These are phyloP conservation scores for Amphipoea oculea DNA, from an alignment of 2,888 invertebrate genomes.

Conservation along the genomic window DNA sequence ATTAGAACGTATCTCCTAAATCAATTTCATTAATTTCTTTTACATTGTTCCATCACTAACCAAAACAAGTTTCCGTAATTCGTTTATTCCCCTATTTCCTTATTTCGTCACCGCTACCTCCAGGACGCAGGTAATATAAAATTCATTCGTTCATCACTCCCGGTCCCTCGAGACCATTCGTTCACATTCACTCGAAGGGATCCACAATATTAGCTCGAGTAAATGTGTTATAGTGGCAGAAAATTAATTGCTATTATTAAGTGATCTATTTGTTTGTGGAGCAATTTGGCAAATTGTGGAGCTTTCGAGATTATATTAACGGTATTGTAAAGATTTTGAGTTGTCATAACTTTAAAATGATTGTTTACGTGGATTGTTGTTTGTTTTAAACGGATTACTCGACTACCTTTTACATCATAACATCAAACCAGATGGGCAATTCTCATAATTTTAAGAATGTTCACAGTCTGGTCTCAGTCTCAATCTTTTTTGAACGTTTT, in stretches of 20 bases:
- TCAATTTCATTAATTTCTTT: constrained; percentile 31
- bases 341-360: constrained; percentile 28
- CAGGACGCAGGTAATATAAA: constrained; percentile 68
- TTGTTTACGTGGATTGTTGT: neutral
- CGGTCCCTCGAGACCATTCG: constrained; percentile 68
- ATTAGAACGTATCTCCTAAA: constrained; percentile 6
- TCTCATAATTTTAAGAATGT: too few species aligned
- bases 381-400: neutral
- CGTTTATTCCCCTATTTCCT: constrained; percentile 40
- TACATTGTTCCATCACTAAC: constrained; percentile 35
- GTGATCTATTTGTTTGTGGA: constrained; percentile 59
- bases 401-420: neutral
- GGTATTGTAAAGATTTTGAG: constrained; percentile 35
- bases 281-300: constrained; percentile 41
- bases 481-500: too few species aligned
- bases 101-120: constrained; percentile 50
- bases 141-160: constrained; percentile 76
- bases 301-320: constrained; percentile 45
- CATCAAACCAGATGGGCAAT: neutral
- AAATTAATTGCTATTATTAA: constrained; percentile 65
- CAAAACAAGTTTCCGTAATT: constrained; percentile 36
- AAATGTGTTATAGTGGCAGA: constrained; percentile 57
- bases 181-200: constrained; percentile 60
- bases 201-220: constrained; percentile 62
- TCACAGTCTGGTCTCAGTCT: too few species aligned